phyloP scores from a whole-genome alignment of 2,888 invertebrate genomes.

The Calameuta pallipes region DNA sequence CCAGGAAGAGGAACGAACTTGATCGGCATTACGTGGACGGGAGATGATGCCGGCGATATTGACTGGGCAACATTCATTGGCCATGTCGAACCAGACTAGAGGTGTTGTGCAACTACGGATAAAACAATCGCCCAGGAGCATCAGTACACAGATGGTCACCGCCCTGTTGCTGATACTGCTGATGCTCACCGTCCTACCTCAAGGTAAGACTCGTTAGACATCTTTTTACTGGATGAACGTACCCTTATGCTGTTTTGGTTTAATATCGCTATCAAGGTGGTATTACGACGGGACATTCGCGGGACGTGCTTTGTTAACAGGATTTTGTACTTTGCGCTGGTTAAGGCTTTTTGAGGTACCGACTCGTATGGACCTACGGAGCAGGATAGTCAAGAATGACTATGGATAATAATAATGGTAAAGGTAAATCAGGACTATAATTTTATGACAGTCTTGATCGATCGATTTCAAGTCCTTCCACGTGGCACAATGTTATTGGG shows the following conservation, averaged over 20 bases:
- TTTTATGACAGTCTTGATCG: background rate
- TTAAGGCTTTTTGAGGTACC: no score
- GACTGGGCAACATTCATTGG: slow-evolving; percentile 33
- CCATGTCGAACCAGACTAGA: slow-evolving; percentile 39
- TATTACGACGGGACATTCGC: background rate
- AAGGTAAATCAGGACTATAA: background rate
- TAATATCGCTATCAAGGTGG: background rate
- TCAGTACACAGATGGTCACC: slow-evolving; percentile 46
- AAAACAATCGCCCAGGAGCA: slow-evolving; percentile 23
- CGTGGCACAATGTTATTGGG: background rate
- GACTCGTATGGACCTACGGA: background rate
- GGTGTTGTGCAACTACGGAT: slow-evolving; percentile 33
- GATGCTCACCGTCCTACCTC: slow-evolving; percentile 58
- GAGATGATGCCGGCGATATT: background rate
- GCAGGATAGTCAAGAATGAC: background rate
- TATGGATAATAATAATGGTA: background rate
- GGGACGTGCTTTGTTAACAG: background rate
- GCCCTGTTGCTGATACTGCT: slow-evolving; percentile 50
- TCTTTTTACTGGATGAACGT: background rate
- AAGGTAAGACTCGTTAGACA: slow-evolving; percentile 48
- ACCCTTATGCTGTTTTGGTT: background rate
- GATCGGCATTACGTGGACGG: background rate
- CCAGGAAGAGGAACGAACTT: background rate
- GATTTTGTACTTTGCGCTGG: background rate
- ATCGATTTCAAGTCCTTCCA: background rate